Percentiles rank a stretch among this genome's conserved stretches.
These are phyloP conservation scores for Brachyopa scutellaris DNA, from an alignment of 2,888 invertebrate genomes.

Conservation along the genomic window DNA sequence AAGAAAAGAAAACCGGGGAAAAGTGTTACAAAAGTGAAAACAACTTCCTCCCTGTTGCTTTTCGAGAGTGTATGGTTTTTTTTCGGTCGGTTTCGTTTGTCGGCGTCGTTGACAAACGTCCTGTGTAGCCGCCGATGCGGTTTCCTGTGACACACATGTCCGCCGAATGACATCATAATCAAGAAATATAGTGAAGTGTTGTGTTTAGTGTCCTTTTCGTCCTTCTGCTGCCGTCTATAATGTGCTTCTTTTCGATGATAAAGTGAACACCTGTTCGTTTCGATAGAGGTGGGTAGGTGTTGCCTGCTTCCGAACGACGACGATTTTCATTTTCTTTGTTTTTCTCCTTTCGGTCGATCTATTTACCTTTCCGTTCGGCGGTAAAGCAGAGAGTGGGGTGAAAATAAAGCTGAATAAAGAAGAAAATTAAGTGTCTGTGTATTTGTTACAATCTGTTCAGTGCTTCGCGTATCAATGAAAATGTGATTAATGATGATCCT, in stretches of 20 bases:
- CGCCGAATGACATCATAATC: conserved; percentile 21
- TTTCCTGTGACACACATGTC: conserved; percentile 9
- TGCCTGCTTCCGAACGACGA: not conserved
- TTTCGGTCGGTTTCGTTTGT: conserved; percentile 18
- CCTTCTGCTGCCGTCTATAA: not conserved
- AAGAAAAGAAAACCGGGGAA: not conserved
- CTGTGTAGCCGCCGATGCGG: not conserved
- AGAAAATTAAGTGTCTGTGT: conserved; percentile 19
- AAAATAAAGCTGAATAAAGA: too few relatives aligned
- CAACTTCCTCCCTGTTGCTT: conserved; percentile 36
- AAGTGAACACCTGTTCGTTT: conserved; percentile 61
- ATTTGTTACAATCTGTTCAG: conserved; percentile 35
- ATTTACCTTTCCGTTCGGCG: conserved; percentile 2
- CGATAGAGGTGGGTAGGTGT: conserved; percentile 8
- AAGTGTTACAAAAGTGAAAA: conserved; percentile 5
- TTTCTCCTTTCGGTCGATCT: conserved; percentile 17
- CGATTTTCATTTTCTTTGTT: conserved; percentile 12
- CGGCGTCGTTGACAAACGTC: not conserved
- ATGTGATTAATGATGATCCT: conserved; percentile 59
- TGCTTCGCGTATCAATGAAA: conserved; percentile 50
- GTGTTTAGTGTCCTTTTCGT: conserved; percentile 2
- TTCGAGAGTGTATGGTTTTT: not conserved
- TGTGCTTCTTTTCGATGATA: conserved; percentile 39
- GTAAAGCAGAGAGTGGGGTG: too few relatives aligned
- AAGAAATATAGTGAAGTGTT: conserved; percentile 22